Evolutionary conservation across 1,140 invertebrate species (phyloP), one percentile per base, ranked within the genome.

Genomic region (Aphidius gifuensis): DNA sequence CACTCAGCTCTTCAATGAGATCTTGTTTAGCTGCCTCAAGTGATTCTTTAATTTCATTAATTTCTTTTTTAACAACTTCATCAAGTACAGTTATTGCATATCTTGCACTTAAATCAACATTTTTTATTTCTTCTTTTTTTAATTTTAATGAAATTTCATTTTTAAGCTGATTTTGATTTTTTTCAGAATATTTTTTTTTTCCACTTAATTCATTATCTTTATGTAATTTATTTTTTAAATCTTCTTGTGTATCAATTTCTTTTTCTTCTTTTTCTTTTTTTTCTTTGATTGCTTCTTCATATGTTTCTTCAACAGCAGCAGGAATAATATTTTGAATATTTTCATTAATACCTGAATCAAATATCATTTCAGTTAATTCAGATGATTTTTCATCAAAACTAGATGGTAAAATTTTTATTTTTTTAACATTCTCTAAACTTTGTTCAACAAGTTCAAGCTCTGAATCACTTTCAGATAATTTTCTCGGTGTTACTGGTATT

Each of bases 21-120:
- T 87, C 85, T 54, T 83, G 85, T 66, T 86, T 85, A 1, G 85
- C 85, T 9, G 84, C 83, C 71, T 88, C 86, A 45, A 87, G 72
- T 9, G 86, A 87, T 69, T 89, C 86, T 62, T 88, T 87, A 9
- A 88, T 85, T 80, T 90, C 87, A 61, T 86, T 84, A 39, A 89
- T 85, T 64, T 88, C 85, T 77, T 88, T 82, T 61, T 84, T 82
- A 5, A 84, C 81, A 9, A 84, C 81, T 64, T 84, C 80, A 68
- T 83, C 80, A 59, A 81, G 51, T 4, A 80, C 79, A 3, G 76
- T 82, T 50, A 78, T 80, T 5, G 75, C 78, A 58, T 79, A 80
- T 32, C 75, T 70, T 5, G 80, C 69, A 70, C 80, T 77, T 71
- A 78, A 68, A 75, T 82, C 75, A 62, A 83, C 67, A 66, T 81